Base-by-base conservation (phyloP, 2,113 vertebrate species). In the Condylura cristata region DNA sequence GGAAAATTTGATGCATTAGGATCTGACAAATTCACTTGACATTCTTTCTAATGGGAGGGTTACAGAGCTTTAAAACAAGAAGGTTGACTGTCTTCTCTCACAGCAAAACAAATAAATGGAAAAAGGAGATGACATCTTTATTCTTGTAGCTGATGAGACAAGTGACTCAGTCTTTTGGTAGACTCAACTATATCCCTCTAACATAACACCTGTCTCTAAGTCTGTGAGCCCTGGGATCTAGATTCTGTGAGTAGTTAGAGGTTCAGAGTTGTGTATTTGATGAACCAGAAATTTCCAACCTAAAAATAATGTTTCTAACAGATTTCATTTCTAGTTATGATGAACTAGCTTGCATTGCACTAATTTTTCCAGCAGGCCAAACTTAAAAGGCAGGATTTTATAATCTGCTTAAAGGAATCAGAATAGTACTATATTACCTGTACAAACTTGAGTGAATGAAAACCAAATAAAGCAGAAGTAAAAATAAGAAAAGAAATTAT, bases 231-330 rank as follows among this genome's bases (percentile, higher is more conserved):
- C 34, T 39, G 76, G 51, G 30, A 76, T 84, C 78, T 74, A 88
- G 51, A 72, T 76, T 93, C 79, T 80, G 48, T 60, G 58, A 17
- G 32, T 91, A 32, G 48, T 1, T 74, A 6, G 18, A 80, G 53
- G 44, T 12, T n/a, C 66, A 56, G 9, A 66, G 39, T 0, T 90
- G 6, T 44, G 4, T 48, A 93, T 48, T 56, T 86, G n/a, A 13
- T 68, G 13, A 84, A 87, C 39, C 65, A 80, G 68, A 86, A 86
- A 86, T 80, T 80, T 91, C 48, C 4, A 24, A 74, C 8, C 75
- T 86, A 81, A 86, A 58, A 80, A 72, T 66, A 65, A 72, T 80
- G n/a, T 75, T 56, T 74, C 65, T 58, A n/a, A 86, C 44, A 94
- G 66, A 74, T 48, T 66, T 72, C 46, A 81, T 32, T 80, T 86